These are phyloP conservation scores for Xenus cinereus DNA, from an alignment of 2,113 vertebrate species.

Conservation along the genomic window DNA sequence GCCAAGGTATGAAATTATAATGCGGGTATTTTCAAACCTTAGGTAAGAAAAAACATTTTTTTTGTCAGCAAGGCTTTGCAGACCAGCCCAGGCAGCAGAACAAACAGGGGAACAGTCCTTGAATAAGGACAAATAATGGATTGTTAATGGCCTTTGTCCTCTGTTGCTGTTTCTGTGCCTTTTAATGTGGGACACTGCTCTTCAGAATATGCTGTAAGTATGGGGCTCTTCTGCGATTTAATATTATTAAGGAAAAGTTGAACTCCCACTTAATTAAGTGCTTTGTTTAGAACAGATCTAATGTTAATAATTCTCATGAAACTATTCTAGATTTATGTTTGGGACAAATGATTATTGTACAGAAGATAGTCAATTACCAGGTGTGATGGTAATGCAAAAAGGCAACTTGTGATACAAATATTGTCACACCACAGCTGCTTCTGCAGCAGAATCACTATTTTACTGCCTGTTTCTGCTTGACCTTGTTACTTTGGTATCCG, in stretches of 20 bases:
- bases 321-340: background rate
- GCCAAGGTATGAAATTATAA: background rate
- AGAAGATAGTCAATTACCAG: background rate
- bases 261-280: background rate
- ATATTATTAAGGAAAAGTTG: background rate
- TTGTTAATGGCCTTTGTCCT: slow-evolving; percentile 64
- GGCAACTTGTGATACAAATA: background rate
- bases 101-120: slow-evolving; percentile 36
- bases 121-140: slow-evolving; percentile 46
- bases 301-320: background rate
- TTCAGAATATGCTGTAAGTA: background rate
- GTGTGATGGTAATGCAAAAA: background rate
- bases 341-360: background rate
- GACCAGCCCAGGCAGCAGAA: background rate
- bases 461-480: background rate
- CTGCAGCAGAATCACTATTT: background rate
- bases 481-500: background rate
- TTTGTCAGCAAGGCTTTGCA: background rate
- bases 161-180: slow-evolving; percentile 26
- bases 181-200: background rate
- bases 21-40: background rate
- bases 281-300: background rate
- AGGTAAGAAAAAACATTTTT: background rate
- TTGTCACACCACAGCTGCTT: background rate
- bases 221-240: background rate